Conservation (phyloP, 2,797 vertebrate genomes). For the Hylomyscus alleni region DNA sequence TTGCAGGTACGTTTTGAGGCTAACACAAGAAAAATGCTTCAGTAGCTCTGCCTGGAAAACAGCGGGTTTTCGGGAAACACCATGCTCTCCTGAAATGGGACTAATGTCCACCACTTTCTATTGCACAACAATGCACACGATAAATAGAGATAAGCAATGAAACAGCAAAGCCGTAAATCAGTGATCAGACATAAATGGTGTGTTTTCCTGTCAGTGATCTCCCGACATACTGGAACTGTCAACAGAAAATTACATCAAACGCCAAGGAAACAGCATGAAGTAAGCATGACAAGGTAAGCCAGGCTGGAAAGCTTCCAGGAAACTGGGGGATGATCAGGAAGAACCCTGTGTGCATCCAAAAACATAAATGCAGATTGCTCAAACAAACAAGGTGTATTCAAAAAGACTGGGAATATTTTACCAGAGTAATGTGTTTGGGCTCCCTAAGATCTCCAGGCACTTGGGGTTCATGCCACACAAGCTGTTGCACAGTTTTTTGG, state of each 20-base stretch:
- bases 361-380: conserved; percentile 45
- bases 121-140: conserved; percentile 24
- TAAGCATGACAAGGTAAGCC: conserved; percentile 18
- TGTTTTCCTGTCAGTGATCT: conserved; percentile 24
- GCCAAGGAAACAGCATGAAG: conserved; percentile 36
- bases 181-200: conserved; percentile 25
- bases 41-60: conserved; percentile 6
- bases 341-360: conserved; percentile 55
- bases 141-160: conserved; percentile 17
- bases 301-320: conserved; percentile 37
- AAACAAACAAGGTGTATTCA: conserved; percentile 49
- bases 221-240: conserved; percentile 37
- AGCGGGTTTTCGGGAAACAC: not conserved
- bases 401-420: conserved; percentile 59
- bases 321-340: not conserved
- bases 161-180: conserved; percentile 56
- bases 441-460: conserved; percentile 61
- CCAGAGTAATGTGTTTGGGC: conserved; percentile 77
- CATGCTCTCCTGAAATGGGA: conserved; percentile 47
- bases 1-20: not conserved
- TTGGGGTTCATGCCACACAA: conserved; percentile 67
- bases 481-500: conserved; percentile 77
- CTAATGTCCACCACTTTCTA: conserved; percentile 29
- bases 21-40: conserved; percentile 50
- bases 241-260: conserved; percentile 42